Conservation (phyloP, 2,797 vertebrate genomes). For the Pteropus rufus region DNA sequence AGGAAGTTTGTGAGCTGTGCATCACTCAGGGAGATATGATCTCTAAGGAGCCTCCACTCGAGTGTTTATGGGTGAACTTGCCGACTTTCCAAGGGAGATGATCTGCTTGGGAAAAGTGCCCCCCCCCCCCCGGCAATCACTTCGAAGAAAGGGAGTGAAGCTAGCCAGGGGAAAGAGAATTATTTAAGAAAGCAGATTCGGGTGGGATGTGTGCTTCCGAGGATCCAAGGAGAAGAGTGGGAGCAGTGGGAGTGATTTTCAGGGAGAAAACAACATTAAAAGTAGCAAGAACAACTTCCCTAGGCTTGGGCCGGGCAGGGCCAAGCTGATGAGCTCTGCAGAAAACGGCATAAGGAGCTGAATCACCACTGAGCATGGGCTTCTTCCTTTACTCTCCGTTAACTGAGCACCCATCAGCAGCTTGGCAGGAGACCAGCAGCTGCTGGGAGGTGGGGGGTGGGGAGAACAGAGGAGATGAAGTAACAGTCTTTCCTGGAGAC, state of each 20-base stretch:
- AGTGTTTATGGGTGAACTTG: background rate
- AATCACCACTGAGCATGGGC: background rate
- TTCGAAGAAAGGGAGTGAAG: background rate
- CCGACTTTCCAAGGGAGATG: background rate
- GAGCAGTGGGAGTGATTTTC: background rate
- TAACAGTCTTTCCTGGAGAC: background rate
- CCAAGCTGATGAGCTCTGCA: background rate
- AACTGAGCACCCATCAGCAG: background rate
- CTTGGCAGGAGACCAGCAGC: slow-evolving; percentile 39
- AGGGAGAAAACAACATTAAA: background rate
- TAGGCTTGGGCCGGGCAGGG: background rate
- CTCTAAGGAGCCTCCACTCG: background rate
- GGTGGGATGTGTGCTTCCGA: background rate
- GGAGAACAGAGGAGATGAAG: background rate
- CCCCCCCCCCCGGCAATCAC: no score
- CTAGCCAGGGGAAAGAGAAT: background rate
- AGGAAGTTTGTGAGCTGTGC: background rate
- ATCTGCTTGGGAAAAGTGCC: background rate
- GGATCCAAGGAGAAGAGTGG: background rate
- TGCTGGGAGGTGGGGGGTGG: fast-evolving
- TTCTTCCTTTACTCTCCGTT: background rate
- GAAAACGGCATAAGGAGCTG: slow-evolving; percentile 5
- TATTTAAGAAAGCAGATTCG: background rate
- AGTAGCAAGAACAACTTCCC: background rate
- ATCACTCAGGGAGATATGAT: fast-evolving